Evolutionary conservation across 2,888 invertebrate genomes (phyloP).

Genomic region (Epinotia brunnichana): DNA sequence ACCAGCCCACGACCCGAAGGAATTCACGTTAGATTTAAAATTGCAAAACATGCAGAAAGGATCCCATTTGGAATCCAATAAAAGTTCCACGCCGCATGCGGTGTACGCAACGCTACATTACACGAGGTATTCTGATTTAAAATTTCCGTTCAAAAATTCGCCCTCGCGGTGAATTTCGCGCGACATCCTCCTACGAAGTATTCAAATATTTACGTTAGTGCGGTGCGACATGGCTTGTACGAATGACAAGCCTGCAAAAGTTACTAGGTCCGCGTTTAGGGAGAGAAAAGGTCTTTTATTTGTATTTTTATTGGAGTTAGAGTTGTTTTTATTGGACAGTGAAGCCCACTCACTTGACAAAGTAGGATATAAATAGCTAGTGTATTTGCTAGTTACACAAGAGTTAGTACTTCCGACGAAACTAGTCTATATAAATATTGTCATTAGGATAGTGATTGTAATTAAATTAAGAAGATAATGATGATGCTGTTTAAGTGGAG

Average conservation of each 20-base stretch:
- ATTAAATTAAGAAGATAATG: too few species aligned
- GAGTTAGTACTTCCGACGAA: too few species aligned
- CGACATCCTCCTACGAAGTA: constrained; percentile 56
- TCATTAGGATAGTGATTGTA: too few species aligned
- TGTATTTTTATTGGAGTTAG: background rate
- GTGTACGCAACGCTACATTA: constrained; percentile 40
- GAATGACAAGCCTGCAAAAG: constrained; percentile 38
- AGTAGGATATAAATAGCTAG: background rate
- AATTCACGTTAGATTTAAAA: constrained; percentile 36
- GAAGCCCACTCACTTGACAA: constrained; percentile 9
- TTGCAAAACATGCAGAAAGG: constrained; percentile 41
- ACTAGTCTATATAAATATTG: too few species aligned
- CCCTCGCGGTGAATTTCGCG: constrained; percentile 56
- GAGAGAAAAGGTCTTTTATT: constrained; percentile 7
- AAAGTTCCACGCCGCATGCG: constrained; percentile 29
- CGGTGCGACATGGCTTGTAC: constrained; percentile 50
- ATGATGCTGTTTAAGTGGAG: too few species aligned
- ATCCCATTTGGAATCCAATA: constrained; percentile 41
- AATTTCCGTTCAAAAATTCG: constrained; percentile 58
- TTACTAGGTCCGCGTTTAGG: background rate
- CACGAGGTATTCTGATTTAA: constrained; percentile 52
- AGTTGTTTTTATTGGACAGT: constrained; percentile 8
- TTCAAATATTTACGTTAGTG: constrained; percentile 68
- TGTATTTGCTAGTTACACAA: too few species aligned
- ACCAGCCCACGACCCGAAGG: background rate